These are phyloP conservation scores for Sylvietta virens DNA, from an alignment of 2,113 vertebrate species.

Conservation along the genomic window DNA sequence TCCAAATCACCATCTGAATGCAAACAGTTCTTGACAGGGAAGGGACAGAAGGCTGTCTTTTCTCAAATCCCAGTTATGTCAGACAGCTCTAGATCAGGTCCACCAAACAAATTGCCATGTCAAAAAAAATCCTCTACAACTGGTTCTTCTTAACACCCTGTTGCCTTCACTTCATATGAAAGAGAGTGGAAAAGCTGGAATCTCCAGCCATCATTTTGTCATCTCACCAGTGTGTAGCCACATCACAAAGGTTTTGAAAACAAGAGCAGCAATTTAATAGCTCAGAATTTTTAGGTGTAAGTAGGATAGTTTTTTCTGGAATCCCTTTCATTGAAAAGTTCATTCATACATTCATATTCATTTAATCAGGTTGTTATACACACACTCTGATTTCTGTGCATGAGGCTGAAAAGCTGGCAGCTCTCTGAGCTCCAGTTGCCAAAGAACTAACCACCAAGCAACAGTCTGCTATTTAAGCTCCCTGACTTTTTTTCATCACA, in stretches of 20 bases:
- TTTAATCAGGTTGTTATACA: neutral
- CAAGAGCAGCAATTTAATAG: neutral
- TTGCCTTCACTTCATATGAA: neutral
- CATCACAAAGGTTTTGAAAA: neutral
- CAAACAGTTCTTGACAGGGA: neutral
- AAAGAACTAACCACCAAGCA: constrained; percentile 10
- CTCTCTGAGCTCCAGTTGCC: neutral
- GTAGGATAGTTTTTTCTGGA: neutral
- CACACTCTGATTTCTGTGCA: neutral
- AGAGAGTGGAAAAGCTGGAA: neutral
- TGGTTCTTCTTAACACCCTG: neutral
- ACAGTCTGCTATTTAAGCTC: neutral
- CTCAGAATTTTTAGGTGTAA: neutral
- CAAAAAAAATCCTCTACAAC: neutral
- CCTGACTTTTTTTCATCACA: neutral
- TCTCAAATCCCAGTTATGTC: neutral
- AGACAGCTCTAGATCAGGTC: neutral
- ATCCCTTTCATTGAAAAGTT: neutral
- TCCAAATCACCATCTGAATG: neutral
- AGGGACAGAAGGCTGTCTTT: neutral
- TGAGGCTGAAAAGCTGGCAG: neutral
- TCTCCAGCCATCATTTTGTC: neutral
- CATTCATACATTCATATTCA: neutral
- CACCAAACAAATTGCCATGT: neutral
- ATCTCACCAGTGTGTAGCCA: neutral